phyloP scores from a whole-genome alignment of 1,140 invertebrate genomes.

The Trichonephila inaurata region DNA sequence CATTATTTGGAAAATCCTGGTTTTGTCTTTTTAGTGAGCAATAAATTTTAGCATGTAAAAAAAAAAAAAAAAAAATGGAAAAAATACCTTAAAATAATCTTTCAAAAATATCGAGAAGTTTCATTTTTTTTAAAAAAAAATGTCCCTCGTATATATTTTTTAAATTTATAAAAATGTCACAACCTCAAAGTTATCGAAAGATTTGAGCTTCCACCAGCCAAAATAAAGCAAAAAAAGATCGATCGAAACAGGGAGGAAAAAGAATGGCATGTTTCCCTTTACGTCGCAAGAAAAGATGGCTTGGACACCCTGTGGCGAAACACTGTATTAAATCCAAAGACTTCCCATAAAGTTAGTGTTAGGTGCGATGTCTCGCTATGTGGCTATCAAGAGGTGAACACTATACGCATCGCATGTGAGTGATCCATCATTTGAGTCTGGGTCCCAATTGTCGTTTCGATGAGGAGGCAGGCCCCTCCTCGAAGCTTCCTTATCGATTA shows the following conservation, averaged over 20 bases:
- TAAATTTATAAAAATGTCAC: neutral
- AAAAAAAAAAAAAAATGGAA: neutral
- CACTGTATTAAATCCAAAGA: constrained; percentile 68
- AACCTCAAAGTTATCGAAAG: neutral
- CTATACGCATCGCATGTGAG: constrained; percentile 47
- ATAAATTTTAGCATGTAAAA: too few species aligned
- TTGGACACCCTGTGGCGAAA: constrained; percentile 65
- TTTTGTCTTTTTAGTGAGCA: too few species aligned
- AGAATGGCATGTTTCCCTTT: neutral
- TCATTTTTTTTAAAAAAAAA: neutral
- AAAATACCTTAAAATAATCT: neutral
- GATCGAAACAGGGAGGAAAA: constrained; percentile 1
- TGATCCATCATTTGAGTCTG: constrained; percentile 59
- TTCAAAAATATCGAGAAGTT: neutral
- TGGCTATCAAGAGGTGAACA: constrained; percentile 50
- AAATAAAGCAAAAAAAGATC: neutral
- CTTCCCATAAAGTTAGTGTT: constrained; percentile 63
- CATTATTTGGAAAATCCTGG: too few species aligned
- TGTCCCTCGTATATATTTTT: neutral
- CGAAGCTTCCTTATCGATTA: constrained; percentile 61
- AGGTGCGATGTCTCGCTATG: constrained; percentile 19
- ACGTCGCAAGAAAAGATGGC: constrained; percentile 14
- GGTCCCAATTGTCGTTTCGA: constrained; percentile 50
- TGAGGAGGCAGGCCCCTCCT: constrained; percentile 58
- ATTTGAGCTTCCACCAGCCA: neutral